Evolutionary conservation across 1,140 invertebrate species (phyloP), one percentile per base, ranked within the genome.

Genomic region (Procambarus virginalis): DNA sequence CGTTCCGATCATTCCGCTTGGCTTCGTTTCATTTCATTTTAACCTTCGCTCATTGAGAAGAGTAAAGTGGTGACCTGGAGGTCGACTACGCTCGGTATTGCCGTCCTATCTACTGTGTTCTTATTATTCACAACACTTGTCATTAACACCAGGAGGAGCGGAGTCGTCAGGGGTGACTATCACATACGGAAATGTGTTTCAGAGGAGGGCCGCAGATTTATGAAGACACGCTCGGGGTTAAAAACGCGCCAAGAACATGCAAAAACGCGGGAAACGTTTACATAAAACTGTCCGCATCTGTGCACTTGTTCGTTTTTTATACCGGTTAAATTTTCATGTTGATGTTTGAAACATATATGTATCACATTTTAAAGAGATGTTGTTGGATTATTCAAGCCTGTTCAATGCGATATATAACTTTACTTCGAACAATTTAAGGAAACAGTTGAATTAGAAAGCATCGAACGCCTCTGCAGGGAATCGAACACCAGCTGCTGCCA

Each of bases 231-330:
- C 70, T 51, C 17, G 45, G 49, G 83, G 46, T 3, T 51, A 51
- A 75, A 84, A 75, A n/a, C 10, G 49, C 10, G 46, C 17, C 6
- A 49, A 73, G 60, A 70, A 70, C 14, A 82, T 45, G 45, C 34
- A 70, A 84, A 84, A 75, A 49, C 70, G 73, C n/a, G 49, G 84
- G 75, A 77, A 70, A 85, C 49, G 73, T 77, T 85, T 45, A 85
- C 73, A 77, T 22, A 22, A 77, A 48, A 75, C 49, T 70, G 70
- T 51, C 51, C 70, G 84, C 45, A 77, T 77, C 12, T 75, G 22
- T 77, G 73, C 84, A 85, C 8, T 46, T 58, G 34, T 3, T 22
- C 22, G 9, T n/a, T 75, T 55, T 46, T 20, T 45, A 5, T 45
- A 14, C 17, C 17, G 20, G 17, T 51, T 0, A 1, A 20, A 49